Base-by-base conservation (phyloP, 2,797 vertebrate genomes). In the Acanthis flammea region DNA sequence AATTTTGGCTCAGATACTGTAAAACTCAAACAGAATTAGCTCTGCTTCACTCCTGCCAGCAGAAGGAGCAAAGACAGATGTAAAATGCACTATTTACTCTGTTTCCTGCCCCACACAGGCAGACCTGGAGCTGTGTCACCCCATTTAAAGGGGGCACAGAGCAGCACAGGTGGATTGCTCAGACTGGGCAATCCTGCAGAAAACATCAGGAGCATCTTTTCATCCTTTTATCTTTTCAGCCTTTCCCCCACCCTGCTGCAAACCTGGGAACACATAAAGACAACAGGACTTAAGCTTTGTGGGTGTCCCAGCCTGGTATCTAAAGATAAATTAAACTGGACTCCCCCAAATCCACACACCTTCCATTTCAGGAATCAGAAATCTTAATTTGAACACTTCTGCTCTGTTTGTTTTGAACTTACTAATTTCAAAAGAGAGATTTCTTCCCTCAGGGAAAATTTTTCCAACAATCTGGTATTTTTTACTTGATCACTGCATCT, bases 201-300 rank as follows among this genome's bases (percentile, higher is more conserved):
- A 16, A 51, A 1, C 12, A 16, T 16, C 41, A 54, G 14, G 3
- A 39, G 25, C 3, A 1, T 27, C 65, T n/a, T 37, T 9, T 4
- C 18, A 30, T 22, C 57, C 55, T 58, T 37, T 27, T 18, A 37
- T 19, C 2, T 35, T 37, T 58, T 27, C 2, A 1, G 15, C 72
- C 41, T 53, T 8, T 8, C n/a, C 21, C 17, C 6, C 19, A 27
- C 0, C 8, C 5, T 16, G 13, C 39, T 54, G 45, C 24, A 25
- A 30, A 33, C 73, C 82, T 55, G 45, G 24, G 8, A 75, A 42
- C 0, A 0, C 0, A 1, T 0, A 28, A 24, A 21, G 30, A 4
- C 7, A 45, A 19, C 19, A 2, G 14, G 18, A 41, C 41, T 41
- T 41, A 4, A 41, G 17, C 41, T 41, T 41, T 41, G 41, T 41